Conservation (phyloP, 2,797 vertebrate genomes). For the Delichon dasypus region DNA sequence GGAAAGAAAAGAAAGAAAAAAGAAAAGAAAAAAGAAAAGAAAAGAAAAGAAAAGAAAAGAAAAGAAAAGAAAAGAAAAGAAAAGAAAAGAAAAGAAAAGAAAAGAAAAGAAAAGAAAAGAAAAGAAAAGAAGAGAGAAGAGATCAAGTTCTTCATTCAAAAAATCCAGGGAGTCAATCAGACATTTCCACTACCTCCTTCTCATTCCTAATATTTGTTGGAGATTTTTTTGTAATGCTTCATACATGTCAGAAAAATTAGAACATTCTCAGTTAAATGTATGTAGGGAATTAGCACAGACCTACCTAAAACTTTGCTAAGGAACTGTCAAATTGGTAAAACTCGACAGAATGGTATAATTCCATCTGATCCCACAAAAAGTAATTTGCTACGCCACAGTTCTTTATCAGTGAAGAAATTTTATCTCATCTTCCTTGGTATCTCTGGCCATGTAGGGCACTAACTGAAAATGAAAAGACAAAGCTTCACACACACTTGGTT, state of each 20-base stretch:
- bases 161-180: background rate
- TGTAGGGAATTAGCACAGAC: background rate
- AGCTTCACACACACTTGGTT: background rate
- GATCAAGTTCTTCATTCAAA: background rate
- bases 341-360: background rate
- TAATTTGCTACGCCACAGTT: background rate
- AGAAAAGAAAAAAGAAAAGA: too few relatives aligned
- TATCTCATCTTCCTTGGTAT: background rate
- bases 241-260: background rate
- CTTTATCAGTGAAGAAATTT: background rate
- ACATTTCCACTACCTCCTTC: background rate
- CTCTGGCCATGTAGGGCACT: background rate
- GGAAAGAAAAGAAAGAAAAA: too few relatives aligned
- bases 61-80: too few relatives aligned
- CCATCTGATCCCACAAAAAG: background rate
- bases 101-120: too few relatives aligned
- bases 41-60: too few relatives aligned
- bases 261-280: background rate
- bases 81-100: too few relatives aligned
- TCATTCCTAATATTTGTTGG: background rate
- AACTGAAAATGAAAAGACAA: background rate
- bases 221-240: background rate
- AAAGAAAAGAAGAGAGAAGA: too few relatives aligned
- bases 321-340: background rate
- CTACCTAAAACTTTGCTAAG: background rate